Percentiles rank a stretch among this genome's conserved stretches.
Conservation (phyloP, 2,888 invertebrate species). For the Elegia similella region DNA sequence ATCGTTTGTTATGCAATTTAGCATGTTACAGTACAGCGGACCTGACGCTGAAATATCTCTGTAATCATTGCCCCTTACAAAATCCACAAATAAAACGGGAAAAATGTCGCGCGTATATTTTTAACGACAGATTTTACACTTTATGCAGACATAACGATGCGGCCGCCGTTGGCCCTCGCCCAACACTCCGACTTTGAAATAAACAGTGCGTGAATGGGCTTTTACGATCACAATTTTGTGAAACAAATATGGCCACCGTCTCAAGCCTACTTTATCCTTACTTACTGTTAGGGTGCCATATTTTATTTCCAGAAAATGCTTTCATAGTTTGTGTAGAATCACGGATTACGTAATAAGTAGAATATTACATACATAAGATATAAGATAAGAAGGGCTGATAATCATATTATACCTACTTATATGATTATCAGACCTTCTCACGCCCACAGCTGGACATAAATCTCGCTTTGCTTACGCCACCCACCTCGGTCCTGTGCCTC, state of each 20-base stretch:
- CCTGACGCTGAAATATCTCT: background rate
- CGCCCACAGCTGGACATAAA: too few species aligned
- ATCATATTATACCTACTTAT: too few species aligned
- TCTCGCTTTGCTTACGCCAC: too few species aligned
- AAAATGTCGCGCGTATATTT: conserved; percentile 11
- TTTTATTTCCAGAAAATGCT: background rate
- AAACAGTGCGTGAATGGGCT: conserved; percentile 1
- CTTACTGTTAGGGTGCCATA: background rate
- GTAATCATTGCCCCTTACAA: background rate
- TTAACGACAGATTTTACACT: conserved; percentile 15
- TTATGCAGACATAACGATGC: conserved; percentile 1
- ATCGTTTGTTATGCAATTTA: background rate
- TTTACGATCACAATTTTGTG: background rate
- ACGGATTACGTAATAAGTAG: too few species aligned
- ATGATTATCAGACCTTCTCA: too few species aligned
- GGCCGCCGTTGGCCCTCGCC: conserved; percentile 14
- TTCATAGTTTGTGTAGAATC: background rate
- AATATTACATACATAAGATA: too few species aligned
- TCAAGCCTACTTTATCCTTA: background rate
- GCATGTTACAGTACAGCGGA: background rate
- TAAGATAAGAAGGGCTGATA: too few species aligned
- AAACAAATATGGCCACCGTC: conserved; percentile 1
- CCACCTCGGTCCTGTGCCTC: too few species aligned
- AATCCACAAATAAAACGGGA: background rate
- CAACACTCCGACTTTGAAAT: conserved; percentile 13